Evolutionary conservation across 1,140 invertebrate genomes (phyloP).

Genomic region (Sycobia sp.): DNA sequence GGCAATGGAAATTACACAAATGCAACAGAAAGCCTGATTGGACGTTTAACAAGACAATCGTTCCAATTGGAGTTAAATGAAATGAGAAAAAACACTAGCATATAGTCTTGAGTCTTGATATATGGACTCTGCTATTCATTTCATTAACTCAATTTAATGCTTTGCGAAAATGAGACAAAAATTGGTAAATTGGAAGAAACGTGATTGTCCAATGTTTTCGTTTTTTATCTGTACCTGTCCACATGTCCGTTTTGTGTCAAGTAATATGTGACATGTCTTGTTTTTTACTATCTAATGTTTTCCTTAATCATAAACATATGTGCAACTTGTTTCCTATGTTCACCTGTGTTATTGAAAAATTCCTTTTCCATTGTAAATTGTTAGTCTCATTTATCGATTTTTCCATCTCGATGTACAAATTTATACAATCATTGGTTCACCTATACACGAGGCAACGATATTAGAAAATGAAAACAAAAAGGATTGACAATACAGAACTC

Average conservation of each 20-base stretch:
- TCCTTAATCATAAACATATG: conserved; percentile 38
- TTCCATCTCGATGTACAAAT: no score
- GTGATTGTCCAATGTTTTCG: conserved; percentile 60
- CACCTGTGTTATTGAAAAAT: background rate
- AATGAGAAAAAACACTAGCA: conserved; percentile 33
- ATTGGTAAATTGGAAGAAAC: conserved; percentile 26
- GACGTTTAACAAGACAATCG: conserved; percentile 22
- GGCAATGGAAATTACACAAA: background rate
- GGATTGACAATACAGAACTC: no score
- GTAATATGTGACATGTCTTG: conserved; percentile 38
- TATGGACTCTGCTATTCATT: conserved; percentile 22
- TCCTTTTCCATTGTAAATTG: background rate
- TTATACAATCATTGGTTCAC: no score
- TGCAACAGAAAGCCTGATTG: conserved; percentile 2
- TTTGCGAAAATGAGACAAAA: conserved; percentile 37
- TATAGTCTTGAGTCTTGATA: conserved; percentile 32
- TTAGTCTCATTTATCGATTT: background rate
- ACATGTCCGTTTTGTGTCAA: conserved; percentile 36
- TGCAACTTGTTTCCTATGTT: conserved; percentile 1
- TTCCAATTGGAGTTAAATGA: conserved; percentile 35
- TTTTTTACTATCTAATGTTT: conserved; percentile 34
- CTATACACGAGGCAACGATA: no score
- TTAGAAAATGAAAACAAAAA: no score
- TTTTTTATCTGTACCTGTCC: conserved; percentile 43
- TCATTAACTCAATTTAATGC: conserved; percentile 44